A percentile compares a stretch with the other conserved stretches of the same genome.
phyloP scores from a whole-genome alignment of 1,140 invertebrate species.

The Drosophila bifasciata region DNA sequence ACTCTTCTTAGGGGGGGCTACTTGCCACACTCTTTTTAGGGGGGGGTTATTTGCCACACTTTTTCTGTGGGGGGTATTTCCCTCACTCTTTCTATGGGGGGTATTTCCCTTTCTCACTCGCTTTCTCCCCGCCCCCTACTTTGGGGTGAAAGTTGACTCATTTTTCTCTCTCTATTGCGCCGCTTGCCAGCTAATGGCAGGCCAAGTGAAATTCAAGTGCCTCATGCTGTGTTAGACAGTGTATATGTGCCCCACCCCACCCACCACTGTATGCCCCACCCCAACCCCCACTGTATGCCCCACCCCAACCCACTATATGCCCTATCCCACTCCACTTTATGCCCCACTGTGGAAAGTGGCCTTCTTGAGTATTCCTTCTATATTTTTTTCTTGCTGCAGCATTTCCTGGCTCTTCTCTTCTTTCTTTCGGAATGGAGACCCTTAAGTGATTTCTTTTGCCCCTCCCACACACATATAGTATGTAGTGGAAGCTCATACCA shows the following conservation, averaged over 20 bases:
- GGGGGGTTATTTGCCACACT: no score
- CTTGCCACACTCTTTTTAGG: background rate
- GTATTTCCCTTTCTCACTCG: background rate
- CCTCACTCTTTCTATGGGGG: no score
- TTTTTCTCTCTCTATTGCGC: constrained; percentile 53
- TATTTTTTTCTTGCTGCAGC: background rate
- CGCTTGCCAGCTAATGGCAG: constrained; percentile 35
- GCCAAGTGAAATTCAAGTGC: constrained; percentile 78
- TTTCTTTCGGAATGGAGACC: constrained; percentile 22
- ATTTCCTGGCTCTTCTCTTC: constrained; percentile 13
- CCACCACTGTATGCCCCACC: no score
- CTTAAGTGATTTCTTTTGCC: constrained; percentile 67
- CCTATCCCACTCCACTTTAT: no score
- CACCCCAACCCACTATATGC: constrained; percentile 3
- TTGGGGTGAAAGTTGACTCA: constrained; percentile 75
- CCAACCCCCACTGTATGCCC: no score
- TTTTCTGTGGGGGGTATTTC: background rate
- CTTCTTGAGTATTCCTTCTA: constrained; percentile 21
- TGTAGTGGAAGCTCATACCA: constrained; percentile 1
- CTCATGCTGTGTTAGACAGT: constrained; percentile 77
- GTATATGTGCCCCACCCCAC: constrained; percentile 40
- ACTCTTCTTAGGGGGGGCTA: no score
- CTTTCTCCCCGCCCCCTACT: constrained; percentile 7
- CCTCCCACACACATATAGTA: constrained; percentile 17
- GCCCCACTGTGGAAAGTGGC: constrained; percentile 53